Conservation (phyloP, 1,140 invertebrate species). For the Drosophila repleta region DNA sequence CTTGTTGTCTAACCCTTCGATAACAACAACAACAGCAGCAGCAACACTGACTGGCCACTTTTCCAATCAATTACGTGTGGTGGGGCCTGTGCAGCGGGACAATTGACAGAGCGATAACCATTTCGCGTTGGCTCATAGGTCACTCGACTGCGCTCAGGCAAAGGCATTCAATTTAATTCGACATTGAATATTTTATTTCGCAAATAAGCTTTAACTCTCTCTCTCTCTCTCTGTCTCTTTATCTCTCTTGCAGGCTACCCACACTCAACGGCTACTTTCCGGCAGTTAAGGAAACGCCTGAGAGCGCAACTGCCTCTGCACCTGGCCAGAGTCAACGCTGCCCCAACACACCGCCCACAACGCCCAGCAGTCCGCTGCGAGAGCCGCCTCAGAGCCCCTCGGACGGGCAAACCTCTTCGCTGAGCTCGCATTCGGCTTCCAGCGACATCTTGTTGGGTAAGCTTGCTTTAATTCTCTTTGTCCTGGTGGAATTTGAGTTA, state of each 20-base stretch:
- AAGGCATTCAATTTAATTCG: constrained; percentile 54
- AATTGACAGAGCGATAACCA: constrained; percentile 49
- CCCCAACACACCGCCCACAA: constrained; percentile 77
- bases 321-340: constrained; percentile 58
- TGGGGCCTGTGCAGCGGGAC: not conserved
- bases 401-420: constrained; percentile 74
- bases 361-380: constrained; percentile 73
- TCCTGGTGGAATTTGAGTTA: not conserved
- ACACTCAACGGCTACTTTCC: constrained; percentile 49
- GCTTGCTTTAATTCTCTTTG: constrained; percentile 3
- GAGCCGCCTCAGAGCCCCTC: constrained; percentile 76
- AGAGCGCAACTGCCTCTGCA: constrained; percentile 28
- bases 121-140: constrained; percentile 16
- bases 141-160: constrained; percentile 18
- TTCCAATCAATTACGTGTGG: constrained; percentile 73
- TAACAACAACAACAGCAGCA: no score
- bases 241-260: constrained; percentile 41
- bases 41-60: constrained; percentile 63
- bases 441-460: constrained; percentile 81
- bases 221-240: not conserved
- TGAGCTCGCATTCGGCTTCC: constrained; percentile 77
- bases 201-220: not conserved
- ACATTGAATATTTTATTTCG: constrained; percentile 48
- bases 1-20: not conserved
- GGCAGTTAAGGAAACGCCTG: constrained; percentile 10